Base-by-base conservation (phyloP, 1,140 invertebrate genomes). In the Drosophila eugracilis region DNA sequence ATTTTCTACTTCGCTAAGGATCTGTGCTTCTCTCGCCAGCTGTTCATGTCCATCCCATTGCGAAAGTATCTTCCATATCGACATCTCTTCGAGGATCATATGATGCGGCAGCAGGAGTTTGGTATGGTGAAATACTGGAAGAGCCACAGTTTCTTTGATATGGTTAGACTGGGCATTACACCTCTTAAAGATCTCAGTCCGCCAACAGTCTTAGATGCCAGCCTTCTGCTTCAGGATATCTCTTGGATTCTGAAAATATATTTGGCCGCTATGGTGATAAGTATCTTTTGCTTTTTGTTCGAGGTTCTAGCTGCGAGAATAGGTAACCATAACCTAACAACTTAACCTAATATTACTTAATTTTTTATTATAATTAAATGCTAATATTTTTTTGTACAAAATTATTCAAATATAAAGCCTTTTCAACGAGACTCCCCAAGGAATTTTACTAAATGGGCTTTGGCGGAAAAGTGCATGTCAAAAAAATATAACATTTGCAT, bases 41-140 rank as follows among this genome's bases (percentile, higher is more conserved):
- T 69, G 6, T 28, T 47, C 0, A 26, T 85, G 2, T 48, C 41
- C 3, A 2, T 76, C 0, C 80, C 76, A 0, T 0, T 85, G 15
- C 53, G 80, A 0, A 22, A 17, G 0, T 21, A 34, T 3, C 19
- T 85, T 36, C 80, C 80, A 10, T 57, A 86, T 55, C 55, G 76
- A 0, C 50, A 74, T 1, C 60, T 76, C 34, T 74, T 85, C 14
- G 58, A 85, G 4, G 21, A 37, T 1, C 80, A 85, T 26, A 60
- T 76, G 12, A 17, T 65, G 30, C 19, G 10, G 2, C 65, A 69
- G 49, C 66, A 76, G 3, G 60, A 73, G 28, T 80, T 79, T 3
- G 80, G 80, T 2, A 1, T 85, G 24, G 9, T 59, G 14, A 0
- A 9, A 4, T 45, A 42, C 5, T 85, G 80, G 80, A 50, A 58